Conservation (phyloP, 2,113 vertebrate species). For the Chinchilla lanigera region DNA sequence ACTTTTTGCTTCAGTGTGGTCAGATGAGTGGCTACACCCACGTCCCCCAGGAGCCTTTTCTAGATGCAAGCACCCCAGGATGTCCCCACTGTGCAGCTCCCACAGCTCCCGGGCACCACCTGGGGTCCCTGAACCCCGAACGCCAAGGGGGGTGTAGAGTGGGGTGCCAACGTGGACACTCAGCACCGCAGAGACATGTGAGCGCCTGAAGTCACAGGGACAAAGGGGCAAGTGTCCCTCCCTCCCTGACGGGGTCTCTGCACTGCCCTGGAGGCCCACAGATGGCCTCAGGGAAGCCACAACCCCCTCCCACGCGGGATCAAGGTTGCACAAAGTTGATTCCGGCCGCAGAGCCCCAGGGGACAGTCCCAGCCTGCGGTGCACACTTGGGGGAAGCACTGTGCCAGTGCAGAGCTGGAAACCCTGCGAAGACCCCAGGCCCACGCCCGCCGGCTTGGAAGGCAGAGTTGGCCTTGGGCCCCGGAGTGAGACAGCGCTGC, state of each 20-base stretch:
- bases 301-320: background rate
- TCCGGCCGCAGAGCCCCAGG: background rate
- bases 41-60: background rate
- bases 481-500: background rate
- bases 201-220: background rate
- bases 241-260: background rate
- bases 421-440: background rate
- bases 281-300: background rate
- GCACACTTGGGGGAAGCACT: background rate
- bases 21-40: background rate
- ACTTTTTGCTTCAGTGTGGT: background rate
- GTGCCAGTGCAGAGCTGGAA: background rate
- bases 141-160: background rate
- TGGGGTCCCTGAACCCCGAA: background rate
- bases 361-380: background rate
- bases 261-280: background rate
- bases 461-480: background rate
- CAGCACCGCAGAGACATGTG: accelerated
- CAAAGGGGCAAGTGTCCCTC: background rate
- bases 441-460: background rate
- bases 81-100: background rate
- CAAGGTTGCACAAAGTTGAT: background rate
- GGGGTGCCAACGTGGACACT: background rate
- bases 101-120: background rate
- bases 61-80: background rate